Evolutionary conservation across 1,140 invertebrate species (phyloP).

Genomic region (Teleogryllus occipitalis): DNA sequence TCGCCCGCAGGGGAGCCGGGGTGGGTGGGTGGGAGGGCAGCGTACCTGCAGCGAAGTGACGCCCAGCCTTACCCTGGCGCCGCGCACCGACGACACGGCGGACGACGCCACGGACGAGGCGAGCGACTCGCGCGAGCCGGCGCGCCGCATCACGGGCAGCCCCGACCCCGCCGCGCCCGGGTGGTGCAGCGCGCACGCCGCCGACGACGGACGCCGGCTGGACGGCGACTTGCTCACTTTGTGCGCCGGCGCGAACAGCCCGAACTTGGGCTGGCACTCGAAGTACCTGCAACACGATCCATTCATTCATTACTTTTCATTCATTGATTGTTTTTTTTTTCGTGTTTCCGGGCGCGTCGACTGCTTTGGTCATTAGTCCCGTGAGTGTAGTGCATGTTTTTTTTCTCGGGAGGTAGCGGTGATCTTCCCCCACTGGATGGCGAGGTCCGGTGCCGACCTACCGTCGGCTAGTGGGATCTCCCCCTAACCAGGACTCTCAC

Average conservation of each 20-base stretch:
- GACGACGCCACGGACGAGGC: constrained; percentile 59
- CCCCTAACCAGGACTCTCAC: too few relatives aligned
- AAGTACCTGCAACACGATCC: constrained; percentile 74
- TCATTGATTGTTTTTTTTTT: too few relatives aligned
- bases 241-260: constrained; percentile 82
- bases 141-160: constrained; percentile 46
- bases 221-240: constrained; percentile 78
- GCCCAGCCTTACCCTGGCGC: constrained; percentile 56
- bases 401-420: too few relatives aligned
- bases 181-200: constrained; percentile 50
- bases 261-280: constrained; percentile 79
- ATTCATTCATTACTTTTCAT: too few relatives aligned
- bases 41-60: constrained; percentile 48
- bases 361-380: too few relatives aligned
- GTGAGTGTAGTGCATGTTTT: too few relatives aligned
- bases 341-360: too few relatives aligned
- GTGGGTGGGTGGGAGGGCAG: too few relatives aligned
- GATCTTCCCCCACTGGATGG: too few relatives aligned
- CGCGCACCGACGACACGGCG: constrained; percentile 43
- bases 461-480: too few relatives aligned
- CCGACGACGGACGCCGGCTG: constrained; percentile 52
- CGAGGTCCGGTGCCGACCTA: too few relatives aligned
- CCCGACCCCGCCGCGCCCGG: constrained; percentile 31
- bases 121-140: constrained; percentile 78
- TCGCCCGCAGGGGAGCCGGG: too few relatives aligned